phyloP scores from a whole-genome alignment of 2,797 vertebrate genomes.

The Halcyon badia region DNA sequence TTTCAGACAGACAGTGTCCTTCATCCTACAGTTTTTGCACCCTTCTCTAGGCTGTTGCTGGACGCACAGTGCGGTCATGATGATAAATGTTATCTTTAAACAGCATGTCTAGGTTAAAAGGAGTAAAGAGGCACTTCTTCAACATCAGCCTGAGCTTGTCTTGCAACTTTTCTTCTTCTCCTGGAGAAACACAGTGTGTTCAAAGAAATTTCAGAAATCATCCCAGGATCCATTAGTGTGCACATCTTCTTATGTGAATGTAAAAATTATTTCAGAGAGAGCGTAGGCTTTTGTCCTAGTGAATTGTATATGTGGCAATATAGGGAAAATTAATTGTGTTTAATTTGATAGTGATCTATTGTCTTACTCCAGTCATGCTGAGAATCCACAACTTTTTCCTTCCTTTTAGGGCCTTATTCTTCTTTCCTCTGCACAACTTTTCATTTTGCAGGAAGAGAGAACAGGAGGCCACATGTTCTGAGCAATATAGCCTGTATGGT shows the following conservation, averaged over 20 bases:
- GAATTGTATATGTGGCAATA: constrained; percentile 46
- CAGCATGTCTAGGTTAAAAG: constrained; percentile 20
- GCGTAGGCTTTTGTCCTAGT: constrained; percentile 49
- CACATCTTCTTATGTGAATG: constrained; percentile 4
- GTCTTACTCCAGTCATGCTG: constrained; percentile 2
- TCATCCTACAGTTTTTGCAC: constrained; percentile 15
- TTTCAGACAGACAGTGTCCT: not conserved
- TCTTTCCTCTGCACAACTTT: not conserved
- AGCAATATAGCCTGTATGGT: not conserved
- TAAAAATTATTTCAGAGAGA: constrained; percentile 56
- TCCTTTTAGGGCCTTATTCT: constrained; percentile 26
- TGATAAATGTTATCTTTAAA: not conserved
- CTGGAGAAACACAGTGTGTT: not conserved
- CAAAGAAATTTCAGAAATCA: constrained; percentile 20
- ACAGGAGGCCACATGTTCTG: not conserved
- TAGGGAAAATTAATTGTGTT: constrained; percentile 49
- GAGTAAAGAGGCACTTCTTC: constrained; percentile 39
- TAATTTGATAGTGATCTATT: constrained; percentile 46
- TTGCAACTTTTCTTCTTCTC: constrained; percentile 35
- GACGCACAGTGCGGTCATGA: not conserved
- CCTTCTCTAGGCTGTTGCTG: constrained; percentile 11
- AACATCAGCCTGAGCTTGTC: constrained; percentile 31
- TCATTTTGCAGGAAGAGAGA: not conserved
- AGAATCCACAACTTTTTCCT: constrained; percentile 5
- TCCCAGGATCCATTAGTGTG: not conserved